These are phyloP conservation scores for Silurus glanis DNA, from an alignment of 2,113 vertebrate genomes.

Conservation along the genomic window DNA sequence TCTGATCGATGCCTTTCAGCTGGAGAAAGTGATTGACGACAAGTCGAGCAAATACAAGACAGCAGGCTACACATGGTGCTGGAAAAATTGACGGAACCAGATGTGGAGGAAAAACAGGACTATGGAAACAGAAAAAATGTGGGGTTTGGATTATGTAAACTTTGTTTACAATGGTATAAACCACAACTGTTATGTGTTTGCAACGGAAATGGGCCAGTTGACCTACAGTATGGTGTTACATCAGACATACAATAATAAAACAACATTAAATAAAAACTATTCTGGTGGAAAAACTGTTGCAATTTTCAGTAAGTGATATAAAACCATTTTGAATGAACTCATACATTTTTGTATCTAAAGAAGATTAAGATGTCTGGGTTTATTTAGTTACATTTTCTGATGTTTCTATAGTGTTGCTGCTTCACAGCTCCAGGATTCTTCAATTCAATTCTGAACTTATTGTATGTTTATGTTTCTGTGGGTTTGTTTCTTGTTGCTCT, in stretches of 20 bases:
- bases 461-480: not conserved
- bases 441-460: not conserved
- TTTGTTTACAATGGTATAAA: not conserved
- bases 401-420: not conserved
- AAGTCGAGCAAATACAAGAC: constrained; percentile 24
- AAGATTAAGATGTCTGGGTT: not conserved
- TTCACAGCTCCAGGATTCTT: too few relatives aligned
- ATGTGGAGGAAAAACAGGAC: constrained; percentile 8
- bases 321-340: not conserved
- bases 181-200: not conserved
- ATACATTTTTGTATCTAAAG: not conserved
- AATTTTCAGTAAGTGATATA: not conserved
- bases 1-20: constrained; percentile 58
- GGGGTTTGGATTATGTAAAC: not conserved
- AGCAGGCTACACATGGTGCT: constrained; percentile 6
- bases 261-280: not conserved
- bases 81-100: not conserved
- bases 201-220: not conserved
- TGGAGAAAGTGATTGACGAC: constrained; percentile 53
- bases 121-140: not conserved
- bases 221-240: not conserved
- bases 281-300: not conserved
- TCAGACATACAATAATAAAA: not conserved
- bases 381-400: not conserved
- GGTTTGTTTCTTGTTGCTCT: not conserved